Evolutionary conservation across 2,113 vertebrate species (phyloP), one percentile per base, ranked within the genome.

Genomic region (Passer montanus): DNA sequence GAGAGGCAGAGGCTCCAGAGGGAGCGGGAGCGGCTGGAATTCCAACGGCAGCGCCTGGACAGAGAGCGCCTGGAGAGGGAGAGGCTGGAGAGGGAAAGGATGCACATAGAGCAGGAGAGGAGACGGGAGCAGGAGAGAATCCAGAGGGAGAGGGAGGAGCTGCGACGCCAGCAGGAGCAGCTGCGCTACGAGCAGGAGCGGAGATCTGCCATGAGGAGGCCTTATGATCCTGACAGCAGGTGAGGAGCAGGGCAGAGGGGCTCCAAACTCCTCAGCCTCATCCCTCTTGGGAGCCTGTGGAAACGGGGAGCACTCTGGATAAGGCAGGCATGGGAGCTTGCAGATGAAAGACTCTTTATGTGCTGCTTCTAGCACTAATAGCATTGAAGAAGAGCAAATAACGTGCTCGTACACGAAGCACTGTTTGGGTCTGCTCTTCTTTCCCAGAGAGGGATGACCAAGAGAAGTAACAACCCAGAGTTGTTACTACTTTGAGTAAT

Each of bases 111-210:
- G 93, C 99, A 99, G 1, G 99, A 99, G 55, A 97, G 99, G 53
- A 96, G 99, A 6, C 97, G 98, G 4, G 99, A 99, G 20, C 99
- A 99, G 97, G 99, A 99, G 47, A 97, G 99, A 21, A 99, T 99
- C 96, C 98, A 99, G 50, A 97, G 99, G 3, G 99, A 99, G 98
- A 98, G 99, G 1, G 99, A 99, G 3, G 99, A 99, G 97, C 98
- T 99, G 87, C 98, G 99, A 3, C 97, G 99, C 1, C 99, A 99
- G 97, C 99, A 99, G 87, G 99, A 99, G 18, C 99, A 99, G 95
- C 96, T 99, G 19, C 98, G 99, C 67, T 99, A 98, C 0, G 99
- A 99, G 17, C 99, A 99, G 92, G 99, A 99, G 4, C 97, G 99
- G 4, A 97, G 99, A 1, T 97, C 98, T 0, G 96, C 97, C 0